phyloP scores from a whole-genome alignment of 2,113 vertebrate species.

The Xenopus laevis region DNA sequence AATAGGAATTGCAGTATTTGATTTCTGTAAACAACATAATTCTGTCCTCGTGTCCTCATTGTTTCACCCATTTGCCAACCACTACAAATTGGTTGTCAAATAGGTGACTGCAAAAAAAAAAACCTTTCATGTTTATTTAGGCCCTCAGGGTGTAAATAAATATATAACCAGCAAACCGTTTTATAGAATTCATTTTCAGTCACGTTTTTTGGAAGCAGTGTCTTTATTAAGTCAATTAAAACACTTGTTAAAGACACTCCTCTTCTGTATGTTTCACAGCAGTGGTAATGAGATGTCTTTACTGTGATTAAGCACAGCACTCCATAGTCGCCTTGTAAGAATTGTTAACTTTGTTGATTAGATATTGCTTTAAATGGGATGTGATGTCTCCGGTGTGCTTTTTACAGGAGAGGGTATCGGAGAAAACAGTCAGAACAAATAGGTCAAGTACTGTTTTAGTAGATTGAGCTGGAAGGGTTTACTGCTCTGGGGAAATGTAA shows the following conservation, averaged over 20 bases:
- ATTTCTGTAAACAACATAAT: too few relatives aligned
- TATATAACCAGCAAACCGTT: too few relatives aligned
- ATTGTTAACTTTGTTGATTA: conserved; percentile 54
- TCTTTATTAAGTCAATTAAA: conserved; percentile 42
- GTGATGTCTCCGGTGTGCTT: conserved; percentile 52
- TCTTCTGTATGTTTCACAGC: conserved; percentile 35
- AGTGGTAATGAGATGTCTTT: conserved; percentile 48
- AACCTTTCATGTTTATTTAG: too few relatives aligned
- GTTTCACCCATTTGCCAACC: too few relatives aligned
- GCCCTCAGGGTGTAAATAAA: too few relatives aligned
- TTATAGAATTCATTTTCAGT: too few relatives aligned
- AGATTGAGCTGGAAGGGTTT: conserved; percentile 46
- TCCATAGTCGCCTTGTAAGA: conserved; percentile 48
- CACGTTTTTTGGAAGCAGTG: conserved; percentile 11
- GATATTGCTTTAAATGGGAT: conserved; percentile 49
- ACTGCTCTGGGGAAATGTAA: conserved; percentile 54
- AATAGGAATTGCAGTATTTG: too few relatives aligned
- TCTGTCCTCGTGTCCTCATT: too few relatives aligned
- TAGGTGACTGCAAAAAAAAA: too few relatives aligned
- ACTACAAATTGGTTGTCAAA: too few relatives aligned
- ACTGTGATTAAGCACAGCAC: conserved; percentile 51
- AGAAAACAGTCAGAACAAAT: conserved; percentile 48
- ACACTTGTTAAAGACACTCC: conserved; percentile 29
- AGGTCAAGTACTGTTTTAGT: conserved; percentile 58
- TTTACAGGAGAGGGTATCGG: conserved; percentile 41